phyloP scores from a whole-genome alignment of 2,888 invertebrate genomes.

The Meliscaeva auricollis region DNA sequence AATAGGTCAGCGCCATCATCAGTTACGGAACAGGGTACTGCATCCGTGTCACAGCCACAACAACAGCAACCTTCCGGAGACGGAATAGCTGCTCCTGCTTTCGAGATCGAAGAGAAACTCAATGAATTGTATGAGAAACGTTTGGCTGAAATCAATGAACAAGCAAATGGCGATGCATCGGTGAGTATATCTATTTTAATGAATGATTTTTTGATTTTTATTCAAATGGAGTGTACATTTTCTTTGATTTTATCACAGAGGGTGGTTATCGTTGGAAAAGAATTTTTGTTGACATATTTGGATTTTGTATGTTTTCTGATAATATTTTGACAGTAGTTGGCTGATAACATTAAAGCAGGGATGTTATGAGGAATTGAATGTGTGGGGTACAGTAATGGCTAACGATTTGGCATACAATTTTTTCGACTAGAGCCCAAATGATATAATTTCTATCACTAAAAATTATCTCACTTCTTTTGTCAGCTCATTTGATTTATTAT shows the following conservation, averaged over 20 bases:
- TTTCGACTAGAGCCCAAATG: too few relatives aligned
- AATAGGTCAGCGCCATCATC: constrained; percentile 48
- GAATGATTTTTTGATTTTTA: constrained; percentile 36
- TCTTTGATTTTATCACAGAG: constrained; percentile 38
- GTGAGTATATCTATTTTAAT: constrained; percentile 48
- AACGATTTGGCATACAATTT: background rate
- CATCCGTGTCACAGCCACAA: constrained; percentile 20
- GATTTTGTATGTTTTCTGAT: constrained; percentile 19
- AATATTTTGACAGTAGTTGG: constrained; percentile 58
- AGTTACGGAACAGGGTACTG: constrained; percentile 47
- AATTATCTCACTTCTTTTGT: too few relatives aligned
- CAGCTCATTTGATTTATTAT: too few relatives aligned
- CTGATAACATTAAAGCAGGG: constrained; percentile 37
- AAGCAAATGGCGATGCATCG: constrained; percentile 83
- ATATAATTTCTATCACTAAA: too few relatives aligned
- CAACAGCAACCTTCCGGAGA: constrained; percentile 26
- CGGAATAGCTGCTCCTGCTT: constrained; percentile 74
- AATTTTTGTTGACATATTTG: constrained; percentile 63
- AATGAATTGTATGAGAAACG: constrained; percentile 87
- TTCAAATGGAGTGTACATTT: background rate
- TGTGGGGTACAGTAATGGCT: constrained; percentile 42
- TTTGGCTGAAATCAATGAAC: constrained; percentile 86
- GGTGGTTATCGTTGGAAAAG: constrained; percentile 14
- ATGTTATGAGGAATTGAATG: constrained; percentile 15
- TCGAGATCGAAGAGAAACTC: constrained; percentile 84